Conservation (phyloP, 2,797 vertebrate species). For the Mycteria americana region DNA sequence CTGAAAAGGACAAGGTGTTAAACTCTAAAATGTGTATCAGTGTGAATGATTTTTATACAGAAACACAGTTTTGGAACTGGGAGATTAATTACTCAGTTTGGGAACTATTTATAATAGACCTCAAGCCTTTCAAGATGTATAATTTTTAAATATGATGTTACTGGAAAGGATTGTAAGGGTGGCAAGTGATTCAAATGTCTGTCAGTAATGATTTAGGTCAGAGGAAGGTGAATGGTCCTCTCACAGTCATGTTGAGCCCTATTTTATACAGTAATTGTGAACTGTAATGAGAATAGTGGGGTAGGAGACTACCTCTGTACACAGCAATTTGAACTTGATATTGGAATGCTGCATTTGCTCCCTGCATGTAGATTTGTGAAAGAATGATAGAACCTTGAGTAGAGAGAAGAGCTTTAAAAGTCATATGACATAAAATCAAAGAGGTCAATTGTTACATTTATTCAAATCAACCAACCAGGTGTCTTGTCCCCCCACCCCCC, state of each 20-base stretch:
- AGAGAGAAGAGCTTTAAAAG: neutral
- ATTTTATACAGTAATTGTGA: neutral
- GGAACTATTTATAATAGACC: neutral
- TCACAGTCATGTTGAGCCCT: neutral
- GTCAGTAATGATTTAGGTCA: neutral
- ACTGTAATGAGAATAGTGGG: neutral
- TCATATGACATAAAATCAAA: neutral
- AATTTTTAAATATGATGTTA: neutral
- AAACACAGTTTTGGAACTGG: neutral
- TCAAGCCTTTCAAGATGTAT: neutral
- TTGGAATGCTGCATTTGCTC: neutral
- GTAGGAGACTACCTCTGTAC: neutral
- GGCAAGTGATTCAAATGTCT: neutral
- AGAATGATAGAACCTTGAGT: accelerated
- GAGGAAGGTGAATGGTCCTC: neutral
- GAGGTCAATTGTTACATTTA: neutral
- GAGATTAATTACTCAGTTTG: neutral
- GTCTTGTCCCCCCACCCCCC: neutral
- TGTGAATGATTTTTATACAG: neutral
- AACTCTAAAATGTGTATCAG: neutral
- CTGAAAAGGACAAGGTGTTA: neutral
- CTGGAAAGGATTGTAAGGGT: neutral
- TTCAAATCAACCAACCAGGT: neutral
- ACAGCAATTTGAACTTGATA: neutral
- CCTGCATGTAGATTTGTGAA: neutral